Percentiles rank a stretch among this genome's conserved stretches.
These are phyloP conservation scores for Atherinomorus stipes DNA, from an alignment of 2,113 vertebrate genomes.

Conservation along the genomic window DNA sequence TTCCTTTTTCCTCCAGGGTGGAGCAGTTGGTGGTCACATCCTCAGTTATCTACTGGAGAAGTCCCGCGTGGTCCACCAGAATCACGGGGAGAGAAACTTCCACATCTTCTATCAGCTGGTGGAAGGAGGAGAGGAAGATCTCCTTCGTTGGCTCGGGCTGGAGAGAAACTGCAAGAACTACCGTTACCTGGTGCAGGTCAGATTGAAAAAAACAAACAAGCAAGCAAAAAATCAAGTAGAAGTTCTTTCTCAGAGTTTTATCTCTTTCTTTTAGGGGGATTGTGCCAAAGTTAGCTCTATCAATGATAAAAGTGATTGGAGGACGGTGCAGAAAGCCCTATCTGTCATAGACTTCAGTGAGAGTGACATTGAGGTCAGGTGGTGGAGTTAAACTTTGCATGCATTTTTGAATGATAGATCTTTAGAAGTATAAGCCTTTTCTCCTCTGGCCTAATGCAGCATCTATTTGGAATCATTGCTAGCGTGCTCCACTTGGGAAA, in stretches of 20 bases:
- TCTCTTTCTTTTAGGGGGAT: constrained; percentile 82
- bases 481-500: constrained; percentile 96
- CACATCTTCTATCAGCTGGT: constrained; percentile 98
- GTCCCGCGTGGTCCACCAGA: constrained; percentile 94
- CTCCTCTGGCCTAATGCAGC: constrained; percentile 65
- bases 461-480: constrained; percentile 92
- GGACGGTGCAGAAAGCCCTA: constrained; percentile 88
- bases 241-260: not conserved
- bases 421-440: not conserved
- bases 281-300: constrained; percentile 92
- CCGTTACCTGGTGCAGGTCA: constrained; percentile 78
- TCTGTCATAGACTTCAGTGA: constrained; percentile 89
- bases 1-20: constrained; percentile 82
- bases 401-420: not conserved
- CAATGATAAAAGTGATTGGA: constrained; percentile 93
- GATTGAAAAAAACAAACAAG: not conserved
- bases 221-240: not conserved
- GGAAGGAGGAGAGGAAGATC: constrained; percentile 90
- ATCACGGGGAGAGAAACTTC: constrained; percentile 95
- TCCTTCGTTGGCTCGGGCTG: constrained; percentile 90
- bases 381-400: not conserved
- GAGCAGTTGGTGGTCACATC: constrained; percentile 94
- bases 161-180: constrained; percentile 86
- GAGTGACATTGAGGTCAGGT: constrained; percentile 87
- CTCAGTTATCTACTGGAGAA: constrained; percentile 97